Evolutionary conservation across 2,113 vertebrate genomes (phyloP), one percentile per base, ranked within the genome.

Genomic region (Holacanthus passer): DNA sequence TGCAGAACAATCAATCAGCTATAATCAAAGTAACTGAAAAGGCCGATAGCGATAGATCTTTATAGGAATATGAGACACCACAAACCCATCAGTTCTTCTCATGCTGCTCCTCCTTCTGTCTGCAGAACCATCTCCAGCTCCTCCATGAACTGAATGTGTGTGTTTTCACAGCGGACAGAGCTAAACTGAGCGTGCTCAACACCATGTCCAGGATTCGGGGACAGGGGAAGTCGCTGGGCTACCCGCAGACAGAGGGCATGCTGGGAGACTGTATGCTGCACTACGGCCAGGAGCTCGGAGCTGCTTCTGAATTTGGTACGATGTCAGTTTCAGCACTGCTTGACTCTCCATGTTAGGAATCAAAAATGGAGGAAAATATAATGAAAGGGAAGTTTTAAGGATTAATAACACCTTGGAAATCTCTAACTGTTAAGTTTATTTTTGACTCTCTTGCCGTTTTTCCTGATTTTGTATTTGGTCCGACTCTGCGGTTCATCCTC

Each of bases 241-340:
- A 98, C 88, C 97, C 97, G 0, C 97, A 98, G 91, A 96, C 97
- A 2, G 97, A 98, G 88, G 96, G 97, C 72, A 87, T 97, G 60
- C 95, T 99, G 83, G 97, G 97, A 64, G 96, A 98, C 43, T 96
- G 95, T 47, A 98, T 99, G 97, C 84, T 96, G 19, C 95, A 92
- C 63, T 96, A 96, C 16, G 96, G 97, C 64, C 94, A 84, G 87
- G 96, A 98, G 87, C 96, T 99, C 0, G 97, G 97, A 60, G 90
- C 93, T 0, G 94, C 94, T 0, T 97, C 97, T 43, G 88, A 94
- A 43, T 99, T 98, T 58, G 97, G 97, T 98, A 95, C 91, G 95
- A 31, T 1, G 12, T 4, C 10, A 29, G 77, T 31, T 32, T 66
- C 64, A 27, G n/a, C n/a, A n/a, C n/a, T n/a, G n/a, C n/a, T 17